Conservation (phyloP, 2,113 vertebrate species). For the Phylloscopus trochiloides region DNA sequence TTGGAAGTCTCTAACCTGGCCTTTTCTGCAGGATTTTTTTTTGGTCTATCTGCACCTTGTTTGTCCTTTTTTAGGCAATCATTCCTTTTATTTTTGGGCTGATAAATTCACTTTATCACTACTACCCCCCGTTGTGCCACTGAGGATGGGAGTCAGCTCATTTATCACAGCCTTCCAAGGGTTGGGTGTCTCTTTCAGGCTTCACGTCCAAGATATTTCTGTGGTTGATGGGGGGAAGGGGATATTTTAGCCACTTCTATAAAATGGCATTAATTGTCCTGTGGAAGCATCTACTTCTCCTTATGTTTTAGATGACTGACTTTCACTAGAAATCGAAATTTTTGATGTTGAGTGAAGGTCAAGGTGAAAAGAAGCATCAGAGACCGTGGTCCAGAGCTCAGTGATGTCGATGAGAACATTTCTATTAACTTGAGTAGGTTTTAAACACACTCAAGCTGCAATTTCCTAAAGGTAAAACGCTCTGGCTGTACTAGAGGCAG, state of each 20-base stretch:
- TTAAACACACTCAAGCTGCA: background rate
- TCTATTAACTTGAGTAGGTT: conserved; percentile 4
- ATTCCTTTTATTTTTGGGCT: background rate
- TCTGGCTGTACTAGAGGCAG: background rate
- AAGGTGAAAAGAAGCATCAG: background rate
- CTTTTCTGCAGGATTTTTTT: background rate
- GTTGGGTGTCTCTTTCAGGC: background rate
- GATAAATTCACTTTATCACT: background rate
- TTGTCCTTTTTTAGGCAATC: background rate
- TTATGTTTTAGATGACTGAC: conserved; percentile 1
- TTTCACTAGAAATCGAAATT: background rate
- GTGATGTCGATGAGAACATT: background rate
- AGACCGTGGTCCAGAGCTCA: background rate
- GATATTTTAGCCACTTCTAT: background rate
- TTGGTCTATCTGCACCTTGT: accelerated
- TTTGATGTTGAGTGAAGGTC: background rate
- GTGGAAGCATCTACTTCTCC: background rate
- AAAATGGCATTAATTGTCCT: background rate
- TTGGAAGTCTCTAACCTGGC: accelerated
- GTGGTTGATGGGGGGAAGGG: background rate
- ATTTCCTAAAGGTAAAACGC: conserved; percentile 18
- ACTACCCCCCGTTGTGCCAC: background rate
- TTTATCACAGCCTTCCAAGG: background rate
- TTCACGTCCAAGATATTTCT: background rate
- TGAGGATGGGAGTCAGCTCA: background rate